These are phyloP conservation scores for Puntigrus tetrazona DNA, from an alignment of 2,113 vertebrate species.

Conservation along the genomic window DNA sequence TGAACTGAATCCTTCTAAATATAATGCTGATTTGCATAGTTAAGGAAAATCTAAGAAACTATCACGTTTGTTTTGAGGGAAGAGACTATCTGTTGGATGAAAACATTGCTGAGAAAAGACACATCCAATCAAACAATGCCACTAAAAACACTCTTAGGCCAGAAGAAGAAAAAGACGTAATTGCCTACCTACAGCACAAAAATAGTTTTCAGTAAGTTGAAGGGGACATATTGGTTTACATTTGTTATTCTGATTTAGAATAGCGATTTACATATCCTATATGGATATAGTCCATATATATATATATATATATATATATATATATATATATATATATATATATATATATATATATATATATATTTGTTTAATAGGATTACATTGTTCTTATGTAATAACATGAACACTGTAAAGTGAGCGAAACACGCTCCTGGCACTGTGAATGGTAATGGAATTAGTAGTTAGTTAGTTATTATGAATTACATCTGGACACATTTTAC, in stretches of 20 bases:
- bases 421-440: not conserved
- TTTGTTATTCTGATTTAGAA: not conserved
- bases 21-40: not conserved
- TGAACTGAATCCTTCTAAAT: not conserved
- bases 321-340: no score
- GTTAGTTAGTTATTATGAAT: constrained; percentile 2
- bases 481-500: constrained; percentile 54
- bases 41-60: not conserved
- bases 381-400: not conserved
- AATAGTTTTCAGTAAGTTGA: not conserved
- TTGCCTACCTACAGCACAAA: no score
- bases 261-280: not conserved
- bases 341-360: no score
- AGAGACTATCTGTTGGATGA: not conserved
- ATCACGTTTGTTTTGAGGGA: not conserved
- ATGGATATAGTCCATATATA: no score
- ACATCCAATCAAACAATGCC: not conserved
- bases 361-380: not conserved
- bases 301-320: no score
- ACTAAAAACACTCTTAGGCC: not conserved
- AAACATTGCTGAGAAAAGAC: not conserved
- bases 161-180: not conserved
- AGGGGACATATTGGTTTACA: not conserved
- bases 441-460: not conserved
- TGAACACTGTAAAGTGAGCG: not conserved